Evolutionary conservation across 2,797 vertebrate species (phyloP).

Genomic region (Avahi laniger): DNA sequence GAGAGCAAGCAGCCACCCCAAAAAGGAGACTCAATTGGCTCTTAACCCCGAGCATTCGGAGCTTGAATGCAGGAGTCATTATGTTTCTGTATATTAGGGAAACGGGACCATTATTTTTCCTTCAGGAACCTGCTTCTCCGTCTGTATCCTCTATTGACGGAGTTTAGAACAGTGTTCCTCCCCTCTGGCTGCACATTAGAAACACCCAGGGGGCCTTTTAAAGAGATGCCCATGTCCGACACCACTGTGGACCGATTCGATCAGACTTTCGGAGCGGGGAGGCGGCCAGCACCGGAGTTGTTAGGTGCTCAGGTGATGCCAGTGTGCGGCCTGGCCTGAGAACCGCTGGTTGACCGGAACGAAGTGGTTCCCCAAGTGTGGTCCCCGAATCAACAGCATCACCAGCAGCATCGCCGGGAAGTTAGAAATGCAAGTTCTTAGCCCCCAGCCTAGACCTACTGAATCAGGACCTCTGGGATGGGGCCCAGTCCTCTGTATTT

Average conservation of each 20-base stretch:
- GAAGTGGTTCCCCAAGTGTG: not conserved
- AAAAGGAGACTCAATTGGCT: slow-evolving; percentile 57
- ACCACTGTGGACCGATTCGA: not conserved
- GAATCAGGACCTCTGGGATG: not conserved
- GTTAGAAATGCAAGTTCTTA: not conserved
- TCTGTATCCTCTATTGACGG: not conserved
- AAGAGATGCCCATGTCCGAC: not conserved
- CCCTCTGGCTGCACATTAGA: not conserved
- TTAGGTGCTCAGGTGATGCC: not conserved
- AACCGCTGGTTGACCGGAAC: not conserved
- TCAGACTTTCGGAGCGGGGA: not conserved
- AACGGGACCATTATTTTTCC: slow-evolving; percentile 37
- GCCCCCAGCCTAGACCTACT: not conserved
- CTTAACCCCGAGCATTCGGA: not conserved
- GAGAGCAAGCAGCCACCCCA: not conserved
- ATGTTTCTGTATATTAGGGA: slow-evolving; percentile 29
- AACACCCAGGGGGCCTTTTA: not conserved
- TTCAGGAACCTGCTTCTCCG: not conserved
- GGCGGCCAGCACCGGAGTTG: not conserved
- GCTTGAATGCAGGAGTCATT: slow-evolving; percentile 61
- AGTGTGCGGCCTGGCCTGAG: not conserved
- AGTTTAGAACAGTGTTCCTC: not conserved
- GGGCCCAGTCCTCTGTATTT: not conserved
- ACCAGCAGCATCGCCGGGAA: not conserved
- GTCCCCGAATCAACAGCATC: not conserved